Percentiles rank a stretch among this genome's conserved stretches.
phyloP scores from a whole-genome alignment of 2,113 vertebrate genomes.

The Channa maculata region DNA sequence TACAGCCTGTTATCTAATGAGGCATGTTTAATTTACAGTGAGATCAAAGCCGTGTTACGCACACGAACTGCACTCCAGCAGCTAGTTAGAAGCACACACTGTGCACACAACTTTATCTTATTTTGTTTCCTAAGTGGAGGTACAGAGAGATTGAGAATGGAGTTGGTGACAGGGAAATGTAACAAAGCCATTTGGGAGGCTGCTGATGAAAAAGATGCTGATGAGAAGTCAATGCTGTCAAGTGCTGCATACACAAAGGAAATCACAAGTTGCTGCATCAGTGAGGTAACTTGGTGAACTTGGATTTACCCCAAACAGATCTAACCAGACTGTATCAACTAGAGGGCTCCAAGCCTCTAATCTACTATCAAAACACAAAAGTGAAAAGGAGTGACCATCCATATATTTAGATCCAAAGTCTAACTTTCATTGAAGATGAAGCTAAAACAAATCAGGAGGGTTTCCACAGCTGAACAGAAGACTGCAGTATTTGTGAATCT shows the following conservation, averaged over 20 bases:
- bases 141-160: constrained; percentile 25
- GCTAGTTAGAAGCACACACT: not conserved
- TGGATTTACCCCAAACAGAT: constrained; percentile 1
- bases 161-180: not conserved
- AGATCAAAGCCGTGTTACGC: constrained; percentile 59
- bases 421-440: not conserved
- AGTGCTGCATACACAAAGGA: not conserved
- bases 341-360: constrained; percentile 51
- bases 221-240: constrained; percentile 22
- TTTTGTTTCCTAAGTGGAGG: constrained; percentile 52
- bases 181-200: constrained; percentile 8
- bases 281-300: constrained; percentile 22
- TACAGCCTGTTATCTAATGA: constrained; percentile 64
- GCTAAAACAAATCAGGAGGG: not conserved
- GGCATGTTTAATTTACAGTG: constrained; percentile 67
- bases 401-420: not conserved
- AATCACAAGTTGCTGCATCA: constrained; percentile 15
- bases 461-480: not conserved
- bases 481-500: not conserved
- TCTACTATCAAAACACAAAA: not conserved
- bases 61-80: constrained; percentile 17
- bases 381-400: not conserved
- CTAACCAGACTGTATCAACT: constrained; percentile 3
- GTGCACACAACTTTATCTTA: constrained; percentile 12
- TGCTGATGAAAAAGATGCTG: constrained; percentile 33